Evolutionary conservation across 2,797 vertebrate species (phyloP), one percentile per base, ranked within the genome.

Genomic region (Sebastes itinus): DNA sequence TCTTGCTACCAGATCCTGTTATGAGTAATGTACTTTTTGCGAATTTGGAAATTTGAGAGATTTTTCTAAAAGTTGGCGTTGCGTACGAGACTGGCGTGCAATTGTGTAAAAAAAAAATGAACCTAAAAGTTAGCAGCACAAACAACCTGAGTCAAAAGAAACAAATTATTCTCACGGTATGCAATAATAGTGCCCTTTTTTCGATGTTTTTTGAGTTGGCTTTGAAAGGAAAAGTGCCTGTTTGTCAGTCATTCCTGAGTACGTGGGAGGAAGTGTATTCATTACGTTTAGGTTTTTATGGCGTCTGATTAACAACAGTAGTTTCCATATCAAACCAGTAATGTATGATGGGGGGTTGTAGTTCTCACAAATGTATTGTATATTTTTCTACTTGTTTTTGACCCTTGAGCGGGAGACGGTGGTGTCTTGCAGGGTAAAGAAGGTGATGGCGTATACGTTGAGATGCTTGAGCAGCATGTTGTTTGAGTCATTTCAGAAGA

Each of bases 151-250:
- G 73, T 83, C 54, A 81, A 70, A 82, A 76, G 55, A 84, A 88
- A 77, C 49, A 33, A 75, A 67, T 77, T 54, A 72, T 83, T 87
- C 73, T 89, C 55, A 82, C 42, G 70, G 88, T 93, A 93, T 94
- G 94, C 93, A 94, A 94, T 94, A 94, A 94, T 82, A 42, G 80
- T 75, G 81, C 88, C 89, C 84, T 80, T 87, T 77, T 84, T 74
- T 23, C 70, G 14, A 71, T 64, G 59, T 83, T 62, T 91, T 83
- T 80, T 62, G 18, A 84, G 87, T 89, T 73, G 46, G 22, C 75
- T 72, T 80, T 72, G 75, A 91, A 93, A 86, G 94, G 92, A 94
- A 88, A 96, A 96, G 95, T 96, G 95, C 96, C 96, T 96, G 94
- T 91, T 93, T 85, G 90, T 94, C 87, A 74, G 93, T 92, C 85